Percentiles rank a stretch among this genome's conserved stretches.
Conservation (phyloP, 1,140 invertebrate species). For the Heterodera schachtii region DNA sequence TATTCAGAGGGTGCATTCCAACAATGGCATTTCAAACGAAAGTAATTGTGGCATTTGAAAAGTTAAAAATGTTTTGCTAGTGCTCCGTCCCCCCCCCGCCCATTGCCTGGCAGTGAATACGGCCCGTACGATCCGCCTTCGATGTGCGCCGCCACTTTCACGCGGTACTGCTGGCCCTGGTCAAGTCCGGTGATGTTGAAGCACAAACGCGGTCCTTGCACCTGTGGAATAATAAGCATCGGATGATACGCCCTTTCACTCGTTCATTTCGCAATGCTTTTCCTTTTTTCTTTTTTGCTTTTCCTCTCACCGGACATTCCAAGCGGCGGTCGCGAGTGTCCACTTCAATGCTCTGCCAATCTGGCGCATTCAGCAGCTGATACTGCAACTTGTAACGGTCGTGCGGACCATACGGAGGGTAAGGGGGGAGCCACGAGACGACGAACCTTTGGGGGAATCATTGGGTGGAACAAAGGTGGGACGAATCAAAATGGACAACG, state of each 20-base stretch:
- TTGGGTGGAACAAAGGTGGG: background rate
- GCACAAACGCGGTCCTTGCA: slow-evolving; percentile 59
- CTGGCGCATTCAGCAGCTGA: slow-evolving; percentile 51
- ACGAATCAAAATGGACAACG: no score
- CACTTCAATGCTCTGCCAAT: slow-evolving; percentile 59
- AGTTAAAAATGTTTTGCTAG: no score
- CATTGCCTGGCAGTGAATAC: slow-evolving; percentile 38
- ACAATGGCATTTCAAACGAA: no score
- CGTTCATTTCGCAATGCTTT: no score
- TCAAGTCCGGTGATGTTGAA: slow-evolving; percentile 65
- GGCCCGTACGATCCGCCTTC: slow-evolving; percentile 65
- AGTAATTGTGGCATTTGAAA: no score
- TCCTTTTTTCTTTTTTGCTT: no score
- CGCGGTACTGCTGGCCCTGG: slow-evolving; percentile 60
- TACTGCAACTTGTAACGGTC: slow-evolving; percentile 65
- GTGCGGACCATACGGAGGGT: slow-evolving; percentile 64
- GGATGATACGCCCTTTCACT: no score
- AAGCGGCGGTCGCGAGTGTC: slow-evolving; percentile 54
- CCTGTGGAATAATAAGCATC: background rate
- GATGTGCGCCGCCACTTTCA: slow-evolving; percentile 62
- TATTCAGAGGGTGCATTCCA: no score
- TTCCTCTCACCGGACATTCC: slow-evolving; percentile 52
- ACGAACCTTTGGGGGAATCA: slow-evolving; percentile 18
- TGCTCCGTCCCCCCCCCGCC: no score
- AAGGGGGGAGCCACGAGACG: slow-evolving; percentile 49